Percentiles rank a stretch among this genome's conserved stretches.
These are phyloP conservation scores for Campoletis sonorensis DNA, from an alignment of 1,140 invertebrate genomes.

Conservation along the genomic window DNA sequence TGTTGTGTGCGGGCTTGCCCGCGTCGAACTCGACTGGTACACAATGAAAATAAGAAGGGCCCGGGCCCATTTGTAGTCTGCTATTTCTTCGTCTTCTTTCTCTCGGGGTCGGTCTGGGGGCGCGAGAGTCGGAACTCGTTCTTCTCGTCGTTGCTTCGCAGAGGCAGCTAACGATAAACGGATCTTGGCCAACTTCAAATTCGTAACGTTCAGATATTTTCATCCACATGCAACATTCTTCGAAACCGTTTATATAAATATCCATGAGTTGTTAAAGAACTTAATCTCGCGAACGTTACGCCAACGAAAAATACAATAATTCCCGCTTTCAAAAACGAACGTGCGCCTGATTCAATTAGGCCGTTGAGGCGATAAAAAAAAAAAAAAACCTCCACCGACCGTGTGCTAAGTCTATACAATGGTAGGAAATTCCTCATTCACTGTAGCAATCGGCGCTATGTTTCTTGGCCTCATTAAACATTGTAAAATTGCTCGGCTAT, in stretches of 20 bases:
- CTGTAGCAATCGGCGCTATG: not conserved
- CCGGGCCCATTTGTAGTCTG: slow-evolving; percentile 12
- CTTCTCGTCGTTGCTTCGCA: not conserved
- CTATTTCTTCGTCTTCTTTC: slow-evolving; percentile 7
- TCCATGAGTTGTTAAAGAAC: not conserved
- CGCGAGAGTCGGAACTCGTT: slow-evolving; percentile 26
- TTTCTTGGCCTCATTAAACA: too few species aligned
- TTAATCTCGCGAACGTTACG: slow-evolving; percentile 24
- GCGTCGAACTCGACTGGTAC: slow-evolving; percentile 5
- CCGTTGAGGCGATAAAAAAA: not conserved
- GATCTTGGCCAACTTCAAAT: slow-evolving; percentile 1
- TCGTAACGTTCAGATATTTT: not conserved
- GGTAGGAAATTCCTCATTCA: not conserved
- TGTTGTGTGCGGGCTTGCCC: slow-evolving; percentile 26
- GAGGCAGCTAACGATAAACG: not conserved
- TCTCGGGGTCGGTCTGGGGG: slow-evolving; percentile 18
- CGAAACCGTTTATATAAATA: not conserved
- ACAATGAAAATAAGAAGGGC: slow-evolving; percentile 10
- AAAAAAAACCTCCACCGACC: not conserved
- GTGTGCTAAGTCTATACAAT: not conserved
- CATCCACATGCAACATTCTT: not conserved
- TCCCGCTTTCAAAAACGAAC: slow-evolving; percentile 1
- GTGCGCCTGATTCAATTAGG: slow-evolving; percentile 1
- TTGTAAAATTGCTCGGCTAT: too few species aligned
- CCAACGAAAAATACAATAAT: not conserved